Percentiles rank a stretch among this genome's conserved stretches.
Evolutionary conservation across 1,140 invertebrate species (phyloP).

Genomic region (Thereuonema tuberculata): DNA sequence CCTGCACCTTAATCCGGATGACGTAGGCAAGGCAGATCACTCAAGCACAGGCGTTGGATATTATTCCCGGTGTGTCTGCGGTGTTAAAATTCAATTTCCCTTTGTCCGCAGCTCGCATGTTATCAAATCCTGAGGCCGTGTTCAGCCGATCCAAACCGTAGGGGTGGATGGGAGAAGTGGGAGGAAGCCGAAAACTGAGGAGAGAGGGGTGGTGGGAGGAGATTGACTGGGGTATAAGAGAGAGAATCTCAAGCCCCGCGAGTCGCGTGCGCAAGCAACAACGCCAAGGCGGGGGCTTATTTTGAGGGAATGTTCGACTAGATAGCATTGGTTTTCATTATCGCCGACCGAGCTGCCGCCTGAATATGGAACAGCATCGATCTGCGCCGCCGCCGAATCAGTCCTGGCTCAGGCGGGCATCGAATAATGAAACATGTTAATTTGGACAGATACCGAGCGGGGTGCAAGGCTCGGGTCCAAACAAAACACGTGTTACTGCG

Average conservation of each 20-base stretch:
- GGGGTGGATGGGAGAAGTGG: neutral
- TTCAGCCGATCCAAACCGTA: neutral
- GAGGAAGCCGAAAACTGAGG: neutral
- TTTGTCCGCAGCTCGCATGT: conserved; percentile 7
- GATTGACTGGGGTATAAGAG: neutral
- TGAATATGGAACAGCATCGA: neutral
- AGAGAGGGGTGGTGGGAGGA: neutral
- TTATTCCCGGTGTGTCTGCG: conserved; percentile 6
- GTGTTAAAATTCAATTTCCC: conserved; percentile 11
- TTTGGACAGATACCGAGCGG: neutral
- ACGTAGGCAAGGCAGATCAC: neutral
- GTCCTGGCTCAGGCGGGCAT: neutral
- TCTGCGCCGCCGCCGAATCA: no score
- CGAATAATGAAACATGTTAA: neutral
- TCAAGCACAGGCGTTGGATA: neutral
- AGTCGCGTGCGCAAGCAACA: neutral
- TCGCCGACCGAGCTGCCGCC: neutral
- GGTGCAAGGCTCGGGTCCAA: neutral
- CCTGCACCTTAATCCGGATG: neutral
- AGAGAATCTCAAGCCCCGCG: neutral
- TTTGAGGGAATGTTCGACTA: neutral
- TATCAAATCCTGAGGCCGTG: conserved; percentile 8
- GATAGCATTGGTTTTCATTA: neutral
- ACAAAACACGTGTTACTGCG: neutral
- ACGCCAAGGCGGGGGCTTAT: neutral